These are phyloP conservation scores for Trichacis sp. DNA, from an alignment of 2,888 invertebrate species.

Conservation along the genomic window DNA sequence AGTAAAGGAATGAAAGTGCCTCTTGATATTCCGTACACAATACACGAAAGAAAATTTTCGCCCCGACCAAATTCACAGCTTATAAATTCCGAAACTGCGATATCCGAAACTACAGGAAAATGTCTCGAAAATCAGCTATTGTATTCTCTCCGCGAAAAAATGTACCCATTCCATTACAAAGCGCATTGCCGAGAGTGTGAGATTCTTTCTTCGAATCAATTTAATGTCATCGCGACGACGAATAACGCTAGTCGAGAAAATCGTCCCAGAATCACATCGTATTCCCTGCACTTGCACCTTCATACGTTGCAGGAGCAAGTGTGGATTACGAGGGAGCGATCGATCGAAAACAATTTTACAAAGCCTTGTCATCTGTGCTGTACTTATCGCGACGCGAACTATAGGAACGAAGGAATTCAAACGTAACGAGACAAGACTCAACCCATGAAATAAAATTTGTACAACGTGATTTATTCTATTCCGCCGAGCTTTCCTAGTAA, in stretches of 20 bases:
- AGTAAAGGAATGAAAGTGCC: no score
- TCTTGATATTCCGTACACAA: no score
- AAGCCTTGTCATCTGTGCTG: slow-evolving; percentile 8
- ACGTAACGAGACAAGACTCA: no score
- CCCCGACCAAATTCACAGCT: no score
- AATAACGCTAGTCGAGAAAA: slow-evolving; percentile 10
- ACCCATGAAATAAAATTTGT: no score
- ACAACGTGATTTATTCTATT: no score
- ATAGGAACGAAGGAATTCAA: not conserved
- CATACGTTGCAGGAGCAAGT: slow-evolving; percentile 8
- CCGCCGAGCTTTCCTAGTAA: no score
- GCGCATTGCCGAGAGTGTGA: not conserved
- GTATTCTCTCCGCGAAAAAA: not conserved
- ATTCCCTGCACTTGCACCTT: slow-evolving; percentile 12
- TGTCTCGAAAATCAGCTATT: not conserved
- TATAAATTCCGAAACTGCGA: not conserved
- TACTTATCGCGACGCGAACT: slow-evolving; percentile 8
- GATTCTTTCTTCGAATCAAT: slow-evolving; percentile 5
- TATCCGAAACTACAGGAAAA: not conserved
- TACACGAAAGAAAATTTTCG: no score
- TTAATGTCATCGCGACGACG: slow-evolving; percentile 13
- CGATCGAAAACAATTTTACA: slow-evolving; percentile 14
- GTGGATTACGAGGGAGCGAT: slow-evolving; percentile 15
- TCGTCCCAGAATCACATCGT: slow-evolving; percentile 10
- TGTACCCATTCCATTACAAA: not conserved